Percentiles rank a stretch among this genome's conserved stretches.
These are phyloP conservation scores for Pomatostomus ruficeps DNA, from an alignment of 2,113 vertebrate species.

Conservation along the genomic window DNA sequence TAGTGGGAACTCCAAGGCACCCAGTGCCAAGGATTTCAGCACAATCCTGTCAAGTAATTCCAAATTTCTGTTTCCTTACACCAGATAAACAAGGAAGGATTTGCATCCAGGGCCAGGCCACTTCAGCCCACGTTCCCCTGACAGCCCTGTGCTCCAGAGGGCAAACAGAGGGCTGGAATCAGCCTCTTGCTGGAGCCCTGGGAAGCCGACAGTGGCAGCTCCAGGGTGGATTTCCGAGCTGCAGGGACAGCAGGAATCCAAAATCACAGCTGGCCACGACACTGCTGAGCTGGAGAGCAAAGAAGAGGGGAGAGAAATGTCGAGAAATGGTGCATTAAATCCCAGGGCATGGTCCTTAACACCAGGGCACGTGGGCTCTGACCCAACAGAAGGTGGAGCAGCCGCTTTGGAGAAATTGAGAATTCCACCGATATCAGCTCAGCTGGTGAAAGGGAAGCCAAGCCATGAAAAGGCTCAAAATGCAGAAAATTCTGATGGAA, in stretches of 20 bases:
- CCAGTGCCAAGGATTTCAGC: background rate
- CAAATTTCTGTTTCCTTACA: background rate
- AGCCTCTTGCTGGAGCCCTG: background rate
- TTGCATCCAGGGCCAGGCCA: background rate
- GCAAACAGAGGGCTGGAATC: background rate
- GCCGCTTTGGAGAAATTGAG: background rate
- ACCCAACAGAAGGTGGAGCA: background rate
- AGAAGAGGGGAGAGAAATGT: background rate
- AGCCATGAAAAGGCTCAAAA: background rate
- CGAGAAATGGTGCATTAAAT: background rate
- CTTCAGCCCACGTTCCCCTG: background rate
- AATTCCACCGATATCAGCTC: background rate
- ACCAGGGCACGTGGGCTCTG: background rate
- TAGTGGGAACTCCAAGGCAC: background rate
- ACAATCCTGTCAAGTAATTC: background rate
- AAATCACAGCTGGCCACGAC: background rate
- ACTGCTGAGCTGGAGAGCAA: background rate
- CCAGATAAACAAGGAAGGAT: background rate
- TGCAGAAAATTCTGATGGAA: background rate
- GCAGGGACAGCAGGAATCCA: background rate
- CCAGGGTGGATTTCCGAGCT: background rate
- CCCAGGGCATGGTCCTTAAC: background rate
- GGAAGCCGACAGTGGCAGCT: background rate
- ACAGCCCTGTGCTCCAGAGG: background rate
- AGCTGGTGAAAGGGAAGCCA: background rate